phyloP scores from a whole-genome alignment of 2,113 vertebrate genomes.

The Zosterops borbonicus region DNA sequence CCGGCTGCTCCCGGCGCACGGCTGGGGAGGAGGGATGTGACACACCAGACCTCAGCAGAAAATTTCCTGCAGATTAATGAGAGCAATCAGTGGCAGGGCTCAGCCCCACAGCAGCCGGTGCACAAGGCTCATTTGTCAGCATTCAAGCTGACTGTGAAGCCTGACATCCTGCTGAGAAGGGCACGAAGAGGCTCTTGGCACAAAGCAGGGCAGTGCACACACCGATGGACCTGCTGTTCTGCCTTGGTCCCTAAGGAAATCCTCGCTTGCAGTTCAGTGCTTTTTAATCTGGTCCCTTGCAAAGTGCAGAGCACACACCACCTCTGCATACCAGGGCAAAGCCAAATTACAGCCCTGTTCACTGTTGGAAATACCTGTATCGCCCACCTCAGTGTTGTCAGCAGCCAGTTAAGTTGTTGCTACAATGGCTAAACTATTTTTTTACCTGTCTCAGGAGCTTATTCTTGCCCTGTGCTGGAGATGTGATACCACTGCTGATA shows the following conservation, averaged over 20 bases:
- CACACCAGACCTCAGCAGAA: background rate
- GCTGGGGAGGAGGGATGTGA: background rate
- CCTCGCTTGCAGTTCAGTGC: background rate
- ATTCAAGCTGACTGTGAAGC: background rate
- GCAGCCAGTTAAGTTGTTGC: background rate
- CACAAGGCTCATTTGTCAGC: background rate
- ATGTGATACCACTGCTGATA: background rate
- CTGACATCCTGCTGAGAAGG: background rate
- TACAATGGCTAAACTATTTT: background rate
- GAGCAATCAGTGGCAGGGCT: background rate
- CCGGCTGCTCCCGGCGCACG: accelerated
- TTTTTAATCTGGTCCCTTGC: background rate
- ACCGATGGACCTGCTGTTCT: background rate
- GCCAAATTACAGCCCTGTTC: background rate
- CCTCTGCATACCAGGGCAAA: background rate
- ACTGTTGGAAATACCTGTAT: background rate
- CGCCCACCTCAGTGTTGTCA: accelerated
- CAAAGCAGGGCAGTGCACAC: background rate
- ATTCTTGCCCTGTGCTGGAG: background rate
- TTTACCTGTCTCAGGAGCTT: background rate
- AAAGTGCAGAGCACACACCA: background rate
- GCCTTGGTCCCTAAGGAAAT: background rate
- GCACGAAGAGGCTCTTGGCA: background rate
- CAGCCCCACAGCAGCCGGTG: background rate
- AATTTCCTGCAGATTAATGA: slow-evolving; percentile 2